Conservation (phyloP, 2,797 vertebrate species). For the Myotis findleyi region DNA sequence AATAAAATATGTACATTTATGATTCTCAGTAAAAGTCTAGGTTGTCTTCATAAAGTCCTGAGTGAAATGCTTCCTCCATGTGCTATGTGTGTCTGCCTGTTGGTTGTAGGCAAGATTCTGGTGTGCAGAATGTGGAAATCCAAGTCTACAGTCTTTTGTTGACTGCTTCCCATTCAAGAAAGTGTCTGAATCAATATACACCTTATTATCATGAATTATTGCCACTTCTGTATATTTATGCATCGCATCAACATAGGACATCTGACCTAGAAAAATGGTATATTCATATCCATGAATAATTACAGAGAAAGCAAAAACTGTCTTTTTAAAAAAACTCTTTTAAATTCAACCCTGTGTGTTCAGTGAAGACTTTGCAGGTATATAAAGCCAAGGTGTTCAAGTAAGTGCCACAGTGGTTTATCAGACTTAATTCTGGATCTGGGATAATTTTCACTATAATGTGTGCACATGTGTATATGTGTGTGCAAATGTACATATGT, state of each 20-base stretch:
- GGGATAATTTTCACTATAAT: conserved; percentile 24
- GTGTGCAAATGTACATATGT: not conserved
- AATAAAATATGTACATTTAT: not conserved
- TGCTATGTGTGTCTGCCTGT: not conserved
- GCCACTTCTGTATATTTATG: not conserved
- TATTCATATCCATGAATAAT: conserved; percentile 34
- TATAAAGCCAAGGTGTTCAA: conserved; percentile 30
- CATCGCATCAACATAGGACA: not conserved
- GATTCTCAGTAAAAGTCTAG: not conserved
- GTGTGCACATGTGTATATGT: not conserved
- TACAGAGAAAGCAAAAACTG: conserved; percentile 11
- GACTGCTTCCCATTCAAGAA: conserved; percentile 35
- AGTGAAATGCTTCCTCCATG: not conserved
- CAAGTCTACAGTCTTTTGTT: not conserved
- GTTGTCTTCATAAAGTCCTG: conserved; percentile 7
- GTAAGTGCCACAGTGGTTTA: not conserved
- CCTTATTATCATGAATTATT: not conserved
- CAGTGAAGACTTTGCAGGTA: not conserved
- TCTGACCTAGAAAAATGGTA: conserved; percentile 22
- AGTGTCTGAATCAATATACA: not conserved
- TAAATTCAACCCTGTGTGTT: not conserved
- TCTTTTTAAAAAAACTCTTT: not conserved
- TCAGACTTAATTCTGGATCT: conserved; percentile 19
- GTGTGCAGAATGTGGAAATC: not conserved
- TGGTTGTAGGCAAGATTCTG: not conserved